phyloP scores from a whole-genome alignment of 2,888 invertebrate genomes.

The Lasioglossum pauxillum region DNA sequence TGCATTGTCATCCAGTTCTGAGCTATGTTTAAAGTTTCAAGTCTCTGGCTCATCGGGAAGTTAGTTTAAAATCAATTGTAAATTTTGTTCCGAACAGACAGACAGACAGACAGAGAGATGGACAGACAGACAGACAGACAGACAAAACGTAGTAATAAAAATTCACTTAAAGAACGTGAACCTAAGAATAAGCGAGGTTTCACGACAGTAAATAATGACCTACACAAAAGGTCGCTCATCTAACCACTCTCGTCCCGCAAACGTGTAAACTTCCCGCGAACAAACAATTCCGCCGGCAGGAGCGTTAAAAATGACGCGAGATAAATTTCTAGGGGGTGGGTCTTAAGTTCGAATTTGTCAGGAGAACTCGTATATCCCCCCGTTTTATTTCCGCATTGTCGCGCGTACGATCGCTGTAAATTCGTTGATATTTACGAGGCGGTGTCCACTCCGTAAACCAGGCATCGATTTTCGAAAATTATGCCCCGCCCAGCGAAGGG shows the following conservation, averaged over 20 bases:
- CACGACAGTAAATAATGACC: neutral
- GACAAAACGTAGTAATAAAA: too few species aligned
- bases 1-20: too few species aligned
- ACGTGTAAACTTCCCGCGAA: neutral
- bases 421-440: slow-evolving; percentile 44
- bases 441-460: slow-evolving; percentile 34
- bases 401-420: slow-evolving; percentile 31
- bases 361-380: slow-evolving; percentile 26
- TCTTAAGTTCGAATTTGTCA: slow-evolving; percentile 19
- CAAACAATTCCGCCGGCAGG: neutral
- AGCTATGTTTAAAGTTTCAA: too few species aligned
- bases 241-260: neutral
- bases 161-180: neutral
- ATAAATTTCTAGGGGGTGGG: slow-evolving; percentile 20
- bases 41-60: too few species aligned
- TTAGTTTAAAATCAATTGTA: too few species aligned
- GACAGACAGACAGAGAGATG: too few species aligned
- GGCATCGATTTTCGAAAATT: slow-evolving; percentile 36
- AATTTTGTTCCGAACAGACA: too few species aligned
- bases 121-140: too few species aligned
- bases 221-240: neutral
- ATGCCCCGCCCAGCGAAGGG: slow-evolving; percentile 7
- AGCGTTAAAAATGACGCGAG: neutral
- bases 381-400: slow-evolving; percentile 30
- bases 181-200: neutral